Base-by-base conservation (phyloP, 2,888 invertebrate species). In the Eupsilia transversa region DNA sequence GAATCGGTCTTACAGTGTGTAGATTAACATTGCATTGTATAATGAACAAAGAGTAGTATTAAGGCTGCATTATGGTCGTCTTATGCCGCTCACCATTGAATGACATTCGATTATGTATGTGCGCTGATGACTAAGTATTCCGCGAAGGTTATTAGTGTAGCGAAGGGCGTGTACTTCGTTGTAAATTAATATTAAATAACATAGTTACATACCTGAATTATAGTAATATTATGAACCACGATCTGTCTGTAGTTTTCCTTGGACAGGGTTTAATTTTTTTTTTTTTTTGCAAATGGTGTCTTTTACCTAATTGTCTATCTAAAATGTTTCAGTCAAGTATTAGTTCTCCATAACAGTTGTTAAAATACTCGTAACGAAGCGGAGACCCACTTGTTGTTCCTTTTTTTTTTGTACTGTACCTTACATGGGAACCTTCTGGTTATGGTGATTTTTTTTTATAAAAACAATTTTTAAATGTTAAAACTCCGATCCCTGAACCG, bases 91-190 rank as follows among this genome's bases (percentile, higher is more conserved):
- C 63, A 72, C 46, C 23, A 27, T 41, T 71, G 4, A 69, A 23
- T 69, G 46, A 43, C 56, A 82, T 67, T 70, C n/a, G n/a, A 83
- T 72, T 56, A 65, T 74, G 30, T 46, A 49, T 65, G 49, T 35
- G 57, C 27, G n/a, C 27, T 76, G 46, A 75, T 80, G 49, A 80
- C 63, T 67, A 75, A 68, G 66, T 59, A 77, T 72, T 81, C 65
- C 2, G 30, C 43, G 57, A 69, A 81, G 69, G 60, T 61, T 69
- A 56, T 65, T 35, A 33, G n/a, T n/a, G 2, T 30, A 23, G 9
- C 64, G 67, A 38, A 54, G 43, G 49, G 33, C 54, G 20, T 73
- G n/a, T 30, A 73, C 35, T 49, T 41, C 38, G n/a, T 30, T 49
- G 27, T 65, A 33, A 60, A 60, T 46, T 35, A n/a, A 57, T 72